Evolutionary conservation across 2,113 vertebrate genomes (phyloP).

Genomic region (Stictonetta naevosa): DNA sequence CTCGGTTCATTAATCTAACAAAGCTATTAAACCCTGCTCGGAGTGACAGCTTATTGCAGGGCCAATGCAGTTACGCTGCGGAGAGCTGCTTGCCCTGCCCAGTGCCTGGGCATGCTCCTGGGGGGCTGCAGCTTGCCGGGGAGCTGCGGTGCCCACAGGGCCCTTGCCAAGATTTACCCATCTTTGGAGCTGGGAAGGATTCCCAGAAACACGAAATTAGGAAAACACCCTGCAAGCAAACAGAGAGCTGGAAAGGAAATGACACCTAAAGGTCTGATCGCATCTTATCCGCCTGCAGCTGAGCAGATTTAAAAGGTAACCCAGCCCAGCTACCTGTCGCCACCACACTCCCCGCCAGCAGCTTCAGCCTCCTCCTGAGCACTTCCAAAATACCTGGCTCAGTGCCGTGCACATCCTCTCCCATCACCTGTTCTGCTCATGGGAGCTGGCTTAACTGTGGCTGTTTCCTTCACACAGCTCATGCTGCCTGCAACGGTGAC

Average conservation of each 20-base stretch:
- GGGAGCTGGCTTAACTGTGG: background rate
- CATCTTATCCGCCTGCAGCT: background rate
- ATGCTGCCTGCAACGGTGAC: background rate
- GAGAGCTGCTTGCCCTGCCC: rapidly evolving
- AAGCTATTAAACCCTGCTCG: background rate
- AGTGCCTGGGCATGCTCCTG: background rate
- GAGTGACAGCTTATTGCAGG: background rate
- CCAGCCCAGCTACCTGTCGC: background rate
- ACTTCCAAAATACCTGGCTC: background rate
- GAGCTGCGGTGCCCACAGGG: background rate
- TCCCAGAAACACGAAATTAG: background rate
- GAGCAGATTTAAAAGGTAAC: background rate
- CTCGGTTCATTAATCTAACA: background rate
- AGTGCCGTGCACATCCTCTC: background rate
- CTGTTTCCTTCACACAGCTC: background rate
- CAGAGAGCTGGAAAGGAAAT: background rate
- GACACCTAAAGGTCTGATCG: background rate
- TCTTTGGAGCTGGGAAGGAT: background rate
- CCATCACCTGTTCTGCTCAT: background rate
- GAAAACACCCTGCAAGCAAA: background rate
- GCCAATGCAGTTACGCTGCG: background rate
- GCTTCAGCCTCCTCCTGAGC: rapidly evolving
- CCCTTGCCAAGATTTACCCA: rapidly evolving
- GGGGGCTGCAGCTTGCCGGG: background rate
- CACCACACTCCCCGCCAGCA: background rate